Conservation (phyloP, 2,888 invertebrate genomes). For the Autographa pulchrina region DNA sequence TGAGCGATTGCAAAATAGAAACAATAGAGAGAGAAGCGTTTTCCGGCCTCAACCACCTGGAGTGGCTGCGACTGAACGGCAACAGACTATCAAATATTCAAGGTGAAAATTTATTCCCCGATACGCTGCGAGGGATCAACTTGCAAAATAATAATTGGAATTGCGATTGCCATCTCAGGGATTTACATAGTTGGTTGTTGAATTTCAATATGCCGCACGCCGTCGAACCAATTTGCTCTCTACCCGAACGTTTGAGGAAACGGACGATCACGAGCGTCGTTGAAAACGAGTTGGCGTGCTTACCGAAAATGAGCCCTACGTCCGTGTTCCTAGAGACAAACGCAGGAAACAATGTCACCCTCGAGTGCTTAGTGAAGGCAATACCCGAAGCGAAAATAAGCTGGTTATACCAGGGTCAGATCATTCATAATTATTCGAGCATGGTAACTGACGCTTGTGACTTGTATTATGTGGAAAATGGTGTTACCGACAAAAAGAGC, state of each 20-base stretch:
- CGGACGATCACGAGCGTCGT: slow-evolving; percentile 92
- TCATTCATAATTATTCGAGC: slow-evolving; percentile 93
- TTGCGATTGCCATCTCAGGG: slow-evolving; percentile 95
- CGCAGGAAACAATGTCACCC: slow-evolving; percentile 94
- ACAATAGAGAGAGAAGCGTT: slow-evolving; percentile 94
- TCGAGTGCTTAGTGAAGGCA: slow-evolving; percentile 94
- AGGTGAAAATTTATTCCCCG: slow-evolving; percentile 93
- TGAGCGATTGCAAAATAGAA: slow-evolving; percentile 94
- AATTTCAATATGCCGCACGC: slow-evolving; percentile 94
- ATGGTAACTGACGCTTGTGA: slow-evolving; percentile 91
- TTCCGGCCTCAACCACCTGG: slow-evolving; percentile 93
- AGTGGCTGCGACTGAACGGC: slow-evolving; percentile 95
- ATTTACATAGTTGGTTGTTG: slow-evolving; percentile 94
- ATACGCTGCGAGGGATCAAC: slow-evolving; percentile 93
- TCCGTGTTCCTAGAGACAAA: slow-evolving; percentile 93
- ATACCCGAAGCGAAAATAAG: slow-evolving; percentile 94
- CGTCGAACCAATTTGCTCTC: slow-evolving; percentile 93
- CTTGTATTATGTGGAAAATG: slow-evolving; percentile 92
- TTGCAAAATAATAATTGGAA: slow-evolving; percentile 96
- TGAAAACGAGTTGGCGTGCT: slow-evolving; percentile 93
- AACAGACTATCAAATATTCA: slow-evolving; percentile 93
- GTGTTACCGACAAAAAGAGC: slow-evolving; percentile 93
- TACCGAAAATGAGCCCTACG: slow-evolving; percentile 94
- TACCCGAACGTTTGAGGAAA: slow-evolving; percentile 91
- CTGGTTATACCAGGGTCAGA: slow-evolving; percentile 95